Conservation (phyloP, 2,113 vertebrate genomes). For the Syngnathus scovelli region DNA sequence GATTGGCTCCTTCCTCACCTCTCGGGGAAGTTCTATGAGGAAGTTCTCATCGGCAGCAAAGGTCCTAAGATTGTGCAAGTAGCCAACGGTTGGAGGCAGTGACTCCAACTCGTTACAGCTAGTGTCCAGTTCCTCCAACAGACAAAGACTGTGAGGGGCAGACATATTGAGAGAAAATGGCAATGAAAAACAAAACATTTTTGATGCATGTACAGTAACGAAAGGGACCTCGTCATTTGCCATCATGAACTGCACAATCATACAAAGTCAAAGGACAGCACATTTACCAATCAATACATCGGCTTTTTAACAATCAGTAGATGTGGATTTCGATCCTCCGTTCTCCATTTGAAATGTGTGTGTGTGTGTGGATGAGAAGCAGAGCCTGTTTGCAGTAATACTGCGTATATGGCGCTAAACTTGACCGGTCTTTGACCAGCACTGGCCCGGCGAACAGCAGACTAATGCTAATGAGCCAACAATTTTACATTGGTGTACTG, state of each 20-base stretch:
- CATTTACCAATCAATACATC: constrained; percentile 21
- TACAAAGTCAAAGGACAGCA: constrained; percentile 30
- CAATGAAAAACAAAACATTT: neutral
- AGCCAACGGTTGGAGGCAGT: constrained; percentile 88
- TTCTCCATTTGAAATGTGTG: neutral
- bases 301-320: neutral
- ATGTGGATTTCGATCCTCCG: neutral
- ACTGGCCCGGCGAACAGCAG: constrained; percentile 43
- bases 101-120: constrained; percentile 97
- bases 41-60: constrained; percentile 96
- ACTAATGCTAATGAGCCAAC: constrained; percentile 62
- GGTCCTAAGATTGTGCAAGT: constrained; percentile 89
- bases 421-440: constrained; percentile 21
- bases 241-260: constrained; percentile 8
- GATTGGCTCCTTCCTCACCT: constrained; percentile 68
- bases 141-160: constrained; percentile 78
- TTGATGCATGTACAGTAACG: neutral
- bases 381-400: constrained; percentile 21
- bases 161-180: constrained; percentile 14
- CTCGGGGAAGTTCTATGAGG: constrained; percentile 88
- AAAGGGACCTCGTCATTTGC: constrained; percentile 2
- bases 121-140: constrained; percentile 96
- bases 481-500: constrained; percentile 55
- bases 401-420: constrained; percentile 5
- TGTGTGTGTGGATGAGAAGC: constrained; percentile 30